Conservation (phyloP, 1,140 invertebrate genomes). For the Adelges cooleyi region DNA sequence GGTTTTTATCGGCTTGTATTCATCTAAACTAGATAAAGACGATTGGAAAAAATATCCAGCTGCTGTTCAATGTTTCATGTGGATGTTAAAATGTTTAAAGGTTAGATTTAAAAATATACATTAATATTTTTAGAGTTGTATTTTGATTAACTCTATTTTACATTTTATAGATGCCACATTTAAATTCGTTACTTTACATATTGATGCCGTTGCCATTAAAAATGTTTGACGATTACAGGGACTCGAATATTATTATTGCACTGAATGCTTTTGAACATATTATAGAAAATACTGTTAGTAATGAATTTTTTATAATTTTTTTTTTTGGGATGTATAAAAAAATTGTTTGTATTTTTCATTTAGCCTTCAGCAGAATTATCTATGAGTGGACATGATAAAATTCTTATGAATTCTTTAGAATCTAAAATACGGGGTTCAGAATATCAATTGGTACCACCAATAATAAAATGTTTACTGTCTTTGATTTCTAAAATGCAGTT, state of each 20-base stretch:
- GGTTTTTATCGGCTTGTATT: not conserved
- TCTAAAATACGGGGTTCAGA: not conserved
- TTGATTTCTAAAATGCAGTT: slow-evolving; percentile 13
- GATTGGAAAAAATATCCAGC: slow-evolving; percentile 22
- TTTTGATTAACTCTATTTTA: not conserved
- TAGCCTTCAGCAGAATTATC: slow-evolving; percentile 4
- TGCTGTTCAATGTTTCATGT: slow-evolving; percentile 13
- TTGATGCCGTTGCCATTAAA: slow-evolving; percentile 19
- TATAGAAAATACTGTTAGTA: slow-evolving; percentile 18
- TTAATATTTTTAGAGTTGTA: not conserved
- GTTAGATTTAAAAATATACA: not conserved
- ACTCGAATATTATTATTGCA: not conserved
- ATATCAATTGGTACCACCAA: slow-evolving; percentile 1
- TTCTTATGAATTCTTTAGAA: not conserved
- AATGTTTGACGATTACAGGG: slow-evolving; percentile 21
- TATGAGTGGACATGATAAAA: slow-evolving; percentile 9
- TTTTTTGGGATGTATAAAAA: not conserved
- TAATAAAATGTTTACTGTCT: not conserved
- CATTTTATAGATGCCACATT: slow-evolving; percentile 13
- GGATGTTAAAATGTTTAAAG: slow-evolving; percentile 7
- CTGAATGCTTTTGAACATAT: slow-evolving; percentile 12
- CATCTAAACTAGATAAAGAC: not conserved
- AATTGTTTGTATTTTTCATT: not conserved
- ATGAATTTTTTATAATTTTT: not conserved
- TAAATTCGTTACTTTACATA: slow-evolving; percentile 16